A percentile compares a stretch with the other conserved stretches of the same genome.
phyloP scores from a whole-genome alignment of 2,888 invertebrate species.

The Dendrolimus houi region DNA sequence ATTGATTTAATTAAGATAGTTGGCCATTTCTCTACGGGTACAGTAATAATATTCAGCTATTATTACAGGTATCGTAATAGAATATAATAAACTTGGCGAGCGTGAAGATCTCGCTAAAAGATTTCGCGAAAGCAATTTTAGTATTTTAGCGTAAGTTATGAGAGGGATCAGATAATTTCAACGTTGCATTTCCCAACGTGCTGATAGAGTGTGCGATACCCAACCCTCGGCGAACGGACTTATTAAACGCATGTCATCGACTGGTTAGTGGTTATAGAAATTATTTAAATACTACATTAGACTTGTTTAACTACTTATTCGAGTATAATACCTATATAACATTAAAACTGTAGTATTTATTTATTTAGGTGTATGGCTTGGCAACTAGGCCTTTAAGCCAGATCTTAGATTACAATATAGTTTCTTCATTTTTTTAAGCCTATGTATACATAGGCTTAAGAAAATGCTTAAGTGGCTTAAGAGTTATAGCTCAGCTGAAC shows the following conservation, averaged over 20 bases:
- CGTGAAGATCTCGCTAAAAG: slow-evolving; percentile 69
- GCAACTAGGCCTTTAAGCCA: too few species aligned
- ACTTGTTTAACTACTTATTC: too few species aligned
- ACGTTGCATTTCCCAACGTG: slow-evolving; percentile 54
- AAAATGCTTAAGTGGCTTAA: too few species aligned
- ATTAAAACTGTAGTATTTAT: too few species aligned
- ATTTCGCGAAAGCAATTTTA: slow-evolving; percentile 71
- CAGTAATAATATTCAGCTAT: slow-evolving; percentile 60
- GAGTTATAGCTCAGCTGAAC: too few species aligned
- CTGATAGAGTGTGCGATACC: slow-evolving; percentile 53
- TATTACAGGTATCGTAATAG: slow-evolving; percentile 63
- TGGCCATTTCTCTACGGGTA: slow-evolving; percentile 29
- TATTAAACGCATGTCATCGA: slow-evolving; percentile 4
- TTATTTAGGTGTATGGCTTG: too few species aligned
- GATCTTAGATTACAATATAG: too few species aligned
- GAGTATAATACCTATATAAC: too few species aligned
- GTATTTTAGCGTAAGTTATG: slow-evolving; percentile 69
- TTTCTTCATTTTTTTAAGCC: too few species aligned
- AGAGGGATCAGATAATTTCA: slow-evolving; percentile 67
- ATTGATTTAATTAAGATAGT: slow-evolving; percentile 38
- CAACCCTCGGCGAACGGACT: slow-evolving; percentile 22
- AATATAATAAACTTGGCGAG: slow-evolving; percentile 67
- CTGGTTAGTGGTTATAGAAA: too few species aligned
- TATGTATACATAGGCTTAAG: too few species aligned
- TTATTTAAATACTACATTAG: too few species aligned